Evolutionary conservation across 2,888 invertebrate species (phyloP).

Genomic region (Leptarthrus brevirostris): DNA sequence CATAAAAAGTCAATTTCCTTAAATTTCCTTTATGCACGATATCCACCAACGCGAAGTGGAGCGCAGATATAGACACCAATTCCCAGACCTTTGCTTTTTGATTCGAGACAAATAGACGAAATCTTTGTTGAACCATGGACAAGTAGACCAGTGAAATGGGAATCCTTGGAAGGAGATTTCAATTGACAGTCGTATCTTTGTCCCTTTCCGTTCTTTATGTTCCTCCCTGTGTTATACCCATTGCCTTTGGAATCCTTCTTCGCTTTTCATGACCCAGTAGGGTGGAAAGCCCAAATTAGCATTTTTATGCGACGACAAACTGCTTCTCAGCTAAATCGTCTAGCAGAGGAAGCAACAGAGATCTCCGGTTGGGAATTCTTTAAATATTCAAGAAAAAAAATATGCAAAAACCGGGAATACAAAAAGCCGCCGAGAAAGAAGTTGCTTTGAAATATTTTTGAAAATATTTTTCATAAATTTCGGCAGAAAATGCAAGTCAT

Average conservation of each 20-base stretch:
- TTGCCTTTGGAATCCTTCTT: background rate
- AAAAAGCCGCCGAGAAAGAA: too few species aligned
- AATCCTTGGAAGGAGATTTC: conserved; percentile 26
- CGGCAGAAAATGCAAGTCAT: too few species aligned
- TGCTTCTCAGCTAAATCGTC: conserved; percentile 33
- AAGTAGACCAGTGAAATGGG: background rate
- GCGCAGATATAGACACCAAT: conserved; percentile 8
- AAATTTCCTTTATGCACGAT: conserved; percentile 42
- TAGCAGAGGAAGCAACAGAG: conserved; percentile 42
- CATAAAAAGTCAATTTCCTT: conserved; percentile 45
- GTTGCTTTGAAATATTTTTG: too few species aligned
- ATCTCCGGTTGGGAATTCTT: conserved; percentile 26
- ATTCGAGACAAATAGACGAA: conserved; percentile 41
- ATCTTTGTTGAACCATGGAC: conserved; percentile 34
- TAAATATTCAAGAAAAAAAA: conserved; percentile 26
- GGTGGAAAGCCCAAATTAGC: conserved; percentile 46
- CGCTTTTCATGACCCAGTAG: conserved; percentile 36
- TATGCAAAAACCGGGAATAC: too few species aligned
- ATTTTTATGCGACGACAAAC: conserved; percentile 46
- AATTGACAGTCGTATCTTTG: conserved; percentile 38
- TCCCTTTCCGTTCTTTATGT: background rate
- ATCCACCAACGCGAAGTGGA: conserved; percentile 13
- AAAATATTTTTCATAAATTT: too few species aligned
- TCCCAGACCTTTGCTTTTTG: conserved; percentile 29
- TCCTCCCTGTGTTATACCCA: conserved; percentile 1